Conservation (phyloP, 2,888 invertebrate species). For the Nudaria mundana region DNA sequence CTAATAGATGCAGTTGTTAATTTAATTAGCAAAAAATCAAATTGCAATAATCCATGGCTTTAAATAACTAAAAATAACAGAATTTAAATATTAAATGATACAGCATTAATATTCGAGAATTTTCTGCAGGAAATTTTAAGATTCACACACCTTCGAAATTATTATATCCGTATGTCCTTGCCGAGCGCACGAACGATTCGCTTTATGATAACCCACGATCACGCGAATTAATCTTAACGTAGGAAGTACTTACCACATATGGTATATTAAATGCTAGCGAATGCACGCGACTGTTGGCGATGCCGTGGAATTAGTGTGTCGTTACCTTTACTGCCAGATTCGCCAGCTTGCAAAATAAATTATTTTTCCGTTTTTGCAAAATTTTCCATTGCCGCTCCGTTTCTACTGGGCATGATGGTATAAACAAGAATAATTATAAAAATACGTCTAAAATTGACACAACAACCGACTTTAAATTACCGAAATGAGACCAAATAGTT, state of each 20-base stretch:
- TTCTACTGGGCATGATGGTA: too few species aligned
- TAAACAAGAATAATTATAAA: too few species aligned
- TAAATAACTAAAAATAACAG: background rate
- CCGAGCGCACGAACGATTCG: slow-evolving; percentile 30
- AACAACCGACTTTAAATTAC: too few species aligned
- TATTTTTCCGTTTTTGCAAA: too few species aligned
- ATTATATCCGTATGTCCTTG: slow-evolving; percentile 46
- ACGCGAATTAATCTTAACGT: slow-evolving; percentile 13
- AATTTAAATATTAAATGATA: background rate
- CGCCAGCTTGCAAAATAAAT: too few species aligned
- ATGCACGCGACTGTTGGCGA: background rate
- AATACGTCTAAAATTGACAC: too few species aligned
- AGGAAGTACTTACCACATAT: slow-evolving; percentile 18
- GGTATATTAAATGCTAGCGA: slow-evolving; percentile 18
- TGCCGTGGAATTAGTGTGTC: too few species aligned
- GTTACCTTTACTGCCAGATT: too few species aligned
- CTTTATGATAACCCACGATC: slow-evolving; percentile 11
- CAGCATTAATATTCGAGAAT: background rate
- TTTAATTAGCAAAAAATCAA: background rate
- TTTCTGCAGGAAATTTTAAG: background rate
- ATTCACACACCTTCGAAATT: slow-evolving; percentile 3
- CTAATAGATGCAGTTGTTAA: background rate
- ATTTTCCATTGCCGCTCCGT: too few species aligned
- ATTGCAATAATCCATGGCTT: too few species aligned
- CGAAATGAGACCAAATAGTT: too few species aligned